Evolutionary conservation across 2,113 vertebrate genomes (phyloP).

Genomic region (Aptenodytes forsteri): DNA sequence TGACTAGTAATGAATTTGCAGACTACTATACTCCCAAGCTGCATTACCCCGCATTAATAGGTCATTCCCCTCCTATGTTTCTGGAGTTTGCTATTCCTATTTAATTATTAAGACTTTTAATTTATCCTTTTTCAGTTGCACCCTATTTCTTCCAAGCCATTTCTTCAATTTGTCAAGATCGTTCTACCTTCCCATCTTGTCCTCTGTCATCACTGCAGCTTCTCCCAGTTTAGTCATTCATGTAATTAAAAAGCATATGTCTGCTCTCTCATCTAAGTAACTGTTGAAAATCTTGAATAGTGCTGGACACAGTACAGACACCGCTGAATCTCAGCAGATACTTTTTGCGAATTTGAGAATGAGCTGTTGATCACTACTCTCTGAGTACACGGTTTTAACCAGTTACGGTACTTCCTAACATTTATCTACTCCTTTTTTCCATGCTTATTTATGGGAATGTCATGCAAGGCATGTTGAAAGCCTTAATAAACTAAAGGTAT

Average conservation of each 20-base stretch:
- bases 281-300: background rate
- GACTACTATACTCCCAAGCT: background rate
- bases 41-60: background rate
- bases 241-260: background rate
- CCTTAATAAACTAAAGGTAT: background rate
- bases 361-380: background rate
- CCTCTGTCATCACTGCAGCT: conserved; percentile 6
- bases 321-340: background rate
- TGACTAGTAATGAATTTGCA: background rate
- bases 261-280: background rate
- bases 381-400: background rate
- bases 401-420: background rate
- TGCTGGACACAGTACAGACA: background rate
- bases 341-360: background rate
- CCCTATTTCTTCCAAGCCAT: background rate
- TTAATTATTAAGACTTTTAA: background rate
- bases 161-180: background rate
- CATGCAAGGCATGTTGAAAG: background rate
- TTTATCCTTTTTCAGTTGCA: background rate
- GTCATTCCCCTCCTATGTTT: background rate
- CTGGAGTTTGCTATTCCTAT: background rate
- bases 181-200: background rate
- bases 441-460: background rate
- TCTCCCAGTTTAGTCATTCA: background rate
- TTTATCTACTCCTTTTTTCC: background rate